A percentile compares a stretch with the other conserved stretches of the same genome.
phyloP scores from a whole-genome alignment of 2,797 vertebrate genomes.

The Phalloptychus januarius region DNA sequence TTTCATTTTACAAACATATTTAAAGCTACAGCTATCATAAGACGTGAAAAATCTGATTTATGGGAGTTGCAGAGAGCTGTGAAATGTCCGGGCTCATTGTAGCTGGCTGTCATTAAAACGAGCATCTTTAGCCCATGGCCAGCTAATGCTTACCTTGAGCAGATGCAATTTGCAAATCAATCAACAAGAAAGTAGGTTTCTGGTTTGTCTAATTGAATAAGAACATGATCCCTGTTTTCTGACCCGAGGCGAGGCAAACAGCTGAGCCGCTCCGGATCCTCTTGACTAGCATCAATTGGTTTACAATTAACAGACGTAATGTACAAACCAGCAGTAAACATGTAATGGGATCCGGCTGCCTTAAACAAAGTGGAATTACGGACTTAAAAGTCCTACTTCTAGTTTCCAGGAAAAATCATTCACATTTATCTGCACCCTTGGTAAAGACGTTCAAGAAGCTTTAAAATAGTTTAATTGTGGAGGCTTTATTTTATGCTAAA shows the following conservation, averaged over 20 bases:
- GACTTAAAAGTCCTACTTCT: not conserved
- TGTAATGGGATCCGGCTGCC: constrained; percentile 15
- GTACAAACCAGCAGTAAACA: constrained; percentile 10
- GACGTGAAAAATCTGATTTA: not conserved
- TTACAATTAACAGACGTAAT: constrained; percentile 12
- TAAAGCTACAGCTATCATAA: not conserved
- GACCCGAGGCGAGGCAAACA: not conserved
- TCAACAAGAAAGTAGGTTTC: constrained; percentile 21
- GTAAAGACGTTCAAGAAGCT: not conserved
- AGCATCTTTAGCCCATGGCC: not conserved
- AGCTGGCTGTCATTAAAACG: not conserved
- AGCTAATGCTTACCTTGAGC: not conserved
- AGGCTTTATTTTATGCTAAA: not conserved
- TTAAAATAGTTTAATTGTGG: not conserved
- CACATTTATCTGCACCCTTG: not conserved
- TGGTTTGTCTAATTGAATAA: constrained; percentile 32
- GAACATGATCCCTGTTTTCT: constrained; percentile 24
- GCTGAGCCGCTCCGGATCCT: constrained; percentile 2
- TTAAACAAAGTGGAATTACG: constrained; percentile 6
- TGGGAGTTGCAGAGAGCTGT: not conserved
- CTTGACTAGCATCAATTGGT: constrained; percentile 6
- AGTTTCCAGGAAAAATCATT: not conserved
- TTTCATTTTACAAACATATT: not conserved
- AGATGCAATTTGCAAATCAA: constrained; percentile 8
- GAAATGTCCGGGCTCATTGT: not conserved